Evolutionary conservation across 2,797 vertebrate species (phyloP).

Genomic region (Fistularia commersonii): DNA sequence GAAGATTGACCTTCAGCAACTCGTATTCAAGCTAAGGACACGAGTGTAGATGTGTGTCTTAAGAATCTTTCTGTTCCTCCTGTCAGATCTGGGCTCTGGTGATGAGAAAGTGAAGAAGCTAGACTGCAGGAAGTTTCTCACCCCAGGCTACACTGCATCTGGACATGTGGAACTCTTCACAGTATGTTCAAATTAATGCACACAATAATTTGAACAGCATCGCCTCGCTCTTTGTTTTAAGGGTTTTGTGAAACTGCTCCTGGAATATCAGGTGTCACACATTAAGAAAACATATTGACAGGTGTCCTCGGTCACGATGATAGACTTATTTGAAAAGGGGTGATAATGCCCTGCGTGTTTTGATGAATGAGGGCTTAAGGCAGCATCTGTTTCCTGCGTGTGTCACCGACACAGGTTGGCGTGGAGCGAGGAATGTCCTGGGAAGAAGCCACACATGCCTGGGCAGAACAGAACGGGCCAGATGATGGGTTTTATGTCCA

Average conservation of each 20-base stretch:
- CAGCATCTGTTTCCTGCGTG: neutral
- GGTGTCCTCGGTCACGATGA: too few relatives aligned
- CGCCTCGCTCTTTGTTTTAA: too few relatives aligned
- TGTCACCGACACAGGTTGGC: conserved; percentile 76
- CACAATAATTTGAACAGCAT: too few relatives aligned
- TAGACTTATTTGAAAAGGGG: too few relatives aligned
- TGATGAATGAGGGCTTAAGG: too few relatives aligned
- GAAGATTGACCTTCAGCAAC: neutral
- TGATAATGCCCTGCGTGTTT: too few relatives aligned
- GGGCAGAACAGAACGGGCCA: conserved; percentile 91
- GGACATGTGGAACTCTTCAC: conserved; percentile 95
- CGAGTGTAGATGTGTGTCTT: neutral
- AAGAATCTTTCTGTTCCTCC: neutral
- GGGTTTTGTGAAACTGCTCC: too few relatives aligned
- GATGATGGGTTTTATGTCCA: conserved; percentile 98
- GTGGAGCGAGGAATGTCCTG: conserved; percentile 98
- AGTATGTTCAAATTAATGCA: conserved; percentile 66
- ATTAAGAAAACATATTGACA: too few relatives aligned
- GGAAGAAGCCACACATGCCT: conserved; percentile 95
- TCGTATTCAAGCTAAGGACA: neutral
- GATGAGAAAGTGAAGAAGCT: conserved; percentile 96
- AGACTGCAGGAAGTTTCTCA: conserved; percentile 93
- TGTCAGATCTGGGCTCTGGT: conserved; percentile 91
- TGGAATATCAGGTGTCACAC: too few relatives aligned
- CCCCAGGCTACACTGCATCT: conserved; percentile 94